A percentile compares a stretch with the other conserved stretches of the same genome.
Evolutionary conservation across 1,140 invertebrate genomes (phyloP).

Genomic region (Pectinophora gossypiella): DNA sequence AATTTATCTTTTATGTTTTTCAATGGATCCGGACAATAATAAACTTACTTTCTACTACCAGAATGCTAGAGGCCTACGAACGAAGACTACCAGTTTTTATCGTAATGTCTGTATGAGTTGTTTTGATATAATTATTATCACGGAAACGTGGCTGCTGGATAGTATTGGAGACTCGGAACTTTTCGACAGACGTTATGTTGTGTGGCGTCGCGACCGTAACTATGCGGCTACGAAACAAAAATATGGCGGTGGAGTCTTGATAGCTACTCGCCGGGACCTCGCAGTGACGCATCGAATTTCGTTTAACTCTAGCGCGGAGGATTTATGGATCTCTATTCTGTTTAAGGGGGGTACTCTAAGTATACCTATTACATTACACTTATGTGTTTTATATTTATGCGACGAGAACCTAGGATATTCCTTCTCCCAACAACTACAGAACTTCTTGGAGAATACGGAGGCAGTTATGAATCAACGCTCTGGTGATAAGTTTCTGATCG

Average conservation of each 20-base stretch:
- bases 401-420: neutral
- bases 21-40: neutral
- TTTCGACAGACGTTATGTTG: neutral
- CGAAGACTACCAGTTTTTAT: neutral
- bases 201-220: slow-evolving; percentile 4
- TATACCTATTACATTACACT: neutral
- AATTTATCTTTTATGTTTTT: too few relatives aligned
- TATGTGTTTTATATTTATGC: neutral
- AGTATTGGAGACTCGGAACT: neutral
- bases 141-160: slow-evolving; percentile 6
- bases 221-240: neutral
- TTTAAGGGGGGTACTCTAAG: too few relatives aligned
- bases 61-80: neutral
- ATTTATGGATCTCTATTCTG: neutral
- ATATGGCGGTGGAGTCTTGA: slow-evolving; percentile 1
- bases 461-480: neutral
- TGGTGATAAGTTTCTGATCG: slow-evolving; percentile 4
- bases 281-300: neutral
- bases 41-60: neutral
- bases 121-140: slow-evolving; percentile 5
- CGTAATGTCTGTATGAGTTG: neutral
- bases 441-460: neutral
- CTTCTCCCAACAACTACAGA: neutral
- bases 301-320: neutral
- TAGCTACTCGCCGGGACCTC: neutral